Evolutionary conservation across 2,797 vertebrate genomes (phyloP).

Genomic region (Halcyon leucocephala): DNA sequence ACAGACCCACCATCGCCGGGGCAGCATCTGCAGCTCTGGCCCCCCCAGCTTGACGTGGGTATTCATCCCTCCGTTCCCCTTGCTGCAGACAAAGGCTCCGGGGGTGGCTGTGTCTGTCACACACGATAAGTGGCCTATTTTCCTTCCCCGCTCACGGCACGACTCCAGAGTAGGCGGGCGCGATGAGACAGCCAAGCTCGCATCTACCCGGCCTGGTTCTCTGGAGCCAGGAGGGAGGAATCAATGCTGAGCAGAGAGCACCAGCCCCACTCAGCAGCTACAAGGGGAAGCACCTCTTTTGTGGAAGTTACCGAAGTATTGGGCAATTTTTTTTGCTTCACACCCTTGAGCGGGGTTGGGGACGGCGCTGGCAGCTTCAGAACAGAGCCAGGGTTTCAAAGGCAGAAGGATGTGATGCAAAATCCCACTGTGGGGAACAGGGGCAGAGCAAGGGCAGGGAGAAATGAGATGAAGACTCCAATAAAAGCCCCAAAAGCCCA

Average conservation of each 20-base stretch:
- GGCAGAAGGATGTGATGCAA: background rate
- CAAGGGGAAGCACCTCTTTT: background rate
- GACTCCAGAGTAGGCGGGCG: background rate
- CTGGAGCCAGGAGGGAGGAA: background rate
- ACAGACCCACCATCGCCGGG: fast-evolving
- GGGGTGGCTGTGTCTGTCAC: slow-evolving; percentile 15
- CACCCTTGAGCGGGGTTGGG: fast-evolving
- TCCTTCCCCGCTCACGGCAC: background rate
- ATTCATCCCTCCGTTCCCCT: background rate
- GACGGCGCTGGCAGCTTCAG: background rate
- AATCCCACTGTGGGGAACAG: background rate
- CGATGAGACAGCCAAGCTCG: fast-evolving
- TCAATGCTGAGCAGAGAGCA: background rate
- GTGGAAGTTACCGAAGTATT: background rate
- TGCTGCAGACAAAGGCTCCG: background rate
- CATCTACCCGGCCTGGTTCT: background rate
- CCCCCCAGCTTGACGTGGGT: fast-evolving
- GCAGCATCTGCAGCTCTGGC: background rate
- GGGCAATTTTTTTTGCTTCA: background rate
- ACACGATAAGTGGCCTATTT: background rate
- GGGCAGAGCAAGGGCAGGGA: background rate
- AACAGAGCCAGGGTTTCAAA: background rate
- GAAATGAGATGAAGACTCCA: fast-evolving
- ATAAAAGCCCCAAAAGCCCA: background rate
- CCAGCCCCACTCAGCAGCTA: background rate